A percentile compares a stretch with the other conserved stretches of the same genome.
Conservation (phyloP, 2,113 vertebrate species). For the Tympanuchus pallidicinctus region DNA sequence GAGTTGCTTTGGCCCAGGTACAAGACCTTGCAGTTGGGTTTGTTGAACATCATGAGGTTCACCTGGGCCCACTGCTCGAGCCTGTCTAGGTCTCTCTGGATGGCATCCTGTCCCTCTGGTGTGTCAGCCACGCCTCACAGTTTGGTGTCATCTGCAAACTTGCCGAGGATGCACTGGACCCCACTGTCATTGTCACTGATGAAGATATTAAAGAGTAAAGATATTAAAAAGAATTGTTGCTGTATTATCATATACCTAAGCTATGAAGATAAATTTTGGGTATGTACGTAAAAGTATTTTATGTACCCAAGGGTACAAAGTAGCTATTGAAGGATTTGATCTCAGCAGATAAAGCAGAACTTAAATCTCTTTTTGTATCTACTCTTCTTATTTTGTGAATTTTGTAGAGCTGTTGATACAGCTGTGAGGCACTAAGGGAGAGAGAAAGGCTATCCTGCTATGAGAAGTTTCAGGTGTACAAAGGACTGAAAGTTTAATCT, state of each 20-base stretch:
- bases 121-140: too few relatives aligned
- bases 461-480: background rate
- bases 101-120: too few relatives aligned
- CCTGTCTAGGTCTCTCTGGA: too few relatives aligned
- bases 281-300: background rate
- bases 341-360: background rate
- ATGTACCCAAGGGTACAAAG: background rate
- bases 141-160: too few relatives aligned
- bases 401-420: background rate
- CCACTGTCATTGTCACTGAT: too few relatives aligned
- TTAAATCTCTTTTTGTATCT: background rate
- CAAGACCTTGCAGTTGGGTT: too few relatives aligned
- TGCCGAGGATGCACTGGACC: too few relatives aligned
- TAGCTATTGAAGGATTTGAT: background rate
- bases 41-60: too few relatives aligned
- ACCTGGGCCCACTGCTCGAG: too few relatives aligned
- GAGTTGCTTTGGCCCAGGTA: too few relatives aligned
- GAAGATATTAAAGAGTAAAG: too few relatives aligned
- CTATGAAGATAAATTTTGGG: background rate
- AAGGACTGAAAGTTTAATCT: background rate
- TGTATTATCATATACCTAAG: background rate
- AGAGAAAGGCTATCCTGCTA: background rate
- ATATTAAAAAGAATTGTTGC: background rate
- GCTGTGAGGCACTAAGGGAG: background rate
- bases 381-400: background rate